Conservation (phyloP, 1,140 invertebrate genomes). For the Gryllus bimaculatus region DNA sequence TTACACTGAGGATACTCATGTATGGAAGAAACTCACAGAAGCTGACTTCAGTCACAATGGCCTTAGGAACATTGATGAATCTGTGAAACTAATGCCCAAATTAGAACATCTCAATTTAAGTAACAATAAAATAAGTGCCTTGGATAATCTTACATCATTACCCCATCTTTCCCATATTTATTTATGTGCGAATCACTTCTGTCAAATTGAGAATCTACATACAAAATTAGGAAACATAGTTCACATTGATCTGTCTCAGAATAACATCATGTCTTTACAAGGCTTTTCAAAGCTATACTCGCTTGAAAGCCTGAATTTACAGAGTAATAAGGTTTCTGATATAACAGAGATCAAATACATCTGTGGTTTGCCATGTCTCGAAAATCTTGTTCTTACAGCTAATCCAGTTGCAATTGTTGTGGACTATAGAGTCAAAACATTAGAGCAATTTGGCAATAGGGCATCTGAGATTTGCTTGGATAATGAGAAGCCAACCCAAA, state of each 20-base stretch:
- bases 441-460: slow-evolving; percentile 70
- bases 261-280: slow-evolving; percentile 62
- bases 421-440: slow-evolving; percentile 84
- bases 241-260: slow-evolving; percentile 76
- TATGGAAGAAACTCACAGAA: slow-evolving; percentile 55
- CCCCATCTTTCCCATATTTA: slow-evolving; percentile 65
- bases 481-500: slow-evolving; percentile 73
- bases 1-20: slow-evolving; percentile 31
- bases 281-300: slow-evolving; percentile 78
- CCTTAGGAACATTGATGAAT: slow-evolving; percentile 66
- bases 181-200: slow-evolving; percentile 66
- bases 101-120: slow-evolving; percentile 61
- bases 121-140: slow-evolving; percentile 62
- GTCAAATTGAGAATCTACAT: slow-evolving; percentile 63
- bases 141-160: slow-evolving; percentile 69
- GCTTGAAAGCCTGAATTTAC: slow-evolving; percentile 74
- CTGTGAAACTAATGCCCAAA: slow-evolving; percentile 67
- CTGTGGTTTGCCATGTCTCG: slow-evolving; percentile 72
- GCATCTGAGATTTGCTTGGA: slow-evolving; percentile 73
- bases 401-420: slow-evolving; percentile 79
- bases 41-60: slow-evolving; percentile 73
- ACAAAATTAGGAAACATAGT: slow-evolving; percentile 81
- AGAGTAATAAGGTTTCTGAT: slow-evolving; percentile 71
- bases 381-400: slow-evolving; percentile 72
- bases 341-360: slow-evolving; percentile 74